Evolutionary conservation across 2,888 invertebrate species (phyloP).

Genomic region (Acleris emargana): DNA sequence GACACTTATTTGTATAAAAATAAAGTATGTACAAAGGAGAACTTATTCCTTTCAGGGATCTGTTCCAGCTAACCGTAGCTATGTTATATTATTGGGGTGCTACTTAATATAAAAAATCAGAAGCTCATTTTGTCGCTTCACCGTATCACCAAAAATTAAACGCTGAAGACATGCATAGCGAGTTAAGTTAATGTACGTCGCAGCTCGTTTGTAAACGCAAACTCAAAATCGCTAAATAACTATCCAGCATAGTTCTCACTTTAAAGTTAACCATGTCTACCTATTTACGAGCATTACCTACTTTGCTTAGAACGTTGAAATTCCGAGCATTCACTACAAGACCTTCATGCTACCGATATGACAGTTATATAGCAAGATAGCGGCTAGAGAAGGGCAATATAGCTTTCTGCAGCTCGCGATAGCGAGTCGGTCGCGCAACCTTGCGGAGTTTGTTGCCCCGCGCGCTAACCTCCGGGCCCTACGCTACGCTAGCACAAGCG

Average conservation of each 20-base stretch:
- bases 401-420: slow-evolving; percentile 69
- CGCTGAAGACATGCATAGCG: no score
- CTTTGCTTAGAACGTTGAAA: slow-evolving; percentile 23
- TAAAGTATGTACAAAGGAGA: no score
- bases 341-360: slow-evolving; percentile 73
- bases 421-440: slow-evolving; percentile 75
- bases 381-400: slow-evolving; percentile 79
- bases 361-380: slow-evolving; percentile 67
- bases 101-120: no score
- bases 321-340: slow-evolving; percentile 42
- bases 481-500: neutral
- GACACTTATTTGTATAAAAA: no score
- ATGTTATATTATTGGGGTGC: no score
- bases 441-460: slow-evolving; percentile 82
- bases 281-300: neutral
- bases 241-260: neutral
- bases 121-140: no score
- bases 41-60: no score
- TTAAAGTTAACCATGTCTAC: neutral
- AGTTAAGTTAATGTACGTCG: no score
- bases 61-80: no score
- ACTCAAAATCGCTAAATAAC: no score
- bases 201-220: no score
- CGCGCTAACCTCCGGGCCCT: slow-evolving; percentile 59
- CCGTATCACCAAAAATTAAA: no score